These are phyloP conservation scores for Dromius quadrimaculatus DNA, from an alignment of 2,888 invertebrate species.

Conservation along the genomic window DNA sequence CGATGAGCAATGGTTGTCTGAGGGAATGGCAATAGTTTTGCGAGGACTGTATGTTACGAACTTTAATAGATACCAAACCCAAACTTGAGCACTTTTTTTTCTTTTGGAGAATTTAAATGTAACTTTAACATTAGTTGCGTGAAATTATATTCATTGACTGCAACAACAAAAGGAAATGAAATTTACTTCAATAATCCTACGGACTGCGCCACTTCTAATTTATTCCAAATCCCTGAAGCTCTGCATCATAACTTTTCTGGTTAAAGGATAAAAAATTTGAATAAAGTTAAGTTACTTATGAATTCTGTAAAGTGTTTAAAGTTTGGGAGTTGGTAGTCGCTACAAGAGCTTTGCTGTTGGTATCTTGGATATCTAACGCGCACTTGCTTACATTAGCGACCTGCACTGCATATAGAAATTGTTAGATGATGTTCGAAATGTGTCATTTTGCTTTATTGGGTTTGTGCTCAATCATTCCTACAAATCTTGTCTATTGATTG, in stretches of 20 bases:
- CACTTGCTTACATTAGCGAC: constrained; percentile 38
- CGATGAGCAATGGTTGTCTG: no score
- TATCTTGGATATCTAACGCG: constrained; percentile 19
- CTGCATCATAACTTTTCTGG: not conserved
- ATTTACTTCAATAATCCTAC: not conserved
- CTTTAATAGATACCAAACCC: no score
- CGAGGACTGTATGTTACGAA: not conserved
- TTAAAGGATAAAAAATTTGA: not conserved
- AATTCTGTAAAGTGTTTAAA: not conserved
- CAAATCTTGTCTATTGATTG: no score
- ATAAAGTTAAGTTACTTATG: not conserved
- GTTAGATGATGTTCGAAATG: constrained; percentile 33
- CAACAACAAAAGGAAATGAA: no score
- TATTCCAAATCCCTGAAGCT: not conserved
- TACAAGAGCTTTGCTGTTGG: constrained; percentile 30
- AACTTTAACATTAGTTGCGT: no score
- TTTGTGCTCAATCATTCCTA: constrained; percentile 2
- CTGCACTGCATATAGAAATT: constrained; percentile 41
- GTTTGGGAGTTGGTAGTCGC: not conserved
- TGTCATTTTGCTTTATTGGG: constrained; percentile 1
- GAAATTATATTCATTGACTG: no score
- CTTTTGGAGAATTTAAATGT: no score
- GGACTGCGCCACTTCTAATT: not conserved
- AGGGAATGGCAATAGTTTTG: constrained; percentile 6
- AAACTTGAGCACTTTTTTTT: not conserved